Evolutionary conservation across 2,797 vertebrate genomes (phyloP).

Genomic region (Sternarchorhynchus goeldii): DNA sequence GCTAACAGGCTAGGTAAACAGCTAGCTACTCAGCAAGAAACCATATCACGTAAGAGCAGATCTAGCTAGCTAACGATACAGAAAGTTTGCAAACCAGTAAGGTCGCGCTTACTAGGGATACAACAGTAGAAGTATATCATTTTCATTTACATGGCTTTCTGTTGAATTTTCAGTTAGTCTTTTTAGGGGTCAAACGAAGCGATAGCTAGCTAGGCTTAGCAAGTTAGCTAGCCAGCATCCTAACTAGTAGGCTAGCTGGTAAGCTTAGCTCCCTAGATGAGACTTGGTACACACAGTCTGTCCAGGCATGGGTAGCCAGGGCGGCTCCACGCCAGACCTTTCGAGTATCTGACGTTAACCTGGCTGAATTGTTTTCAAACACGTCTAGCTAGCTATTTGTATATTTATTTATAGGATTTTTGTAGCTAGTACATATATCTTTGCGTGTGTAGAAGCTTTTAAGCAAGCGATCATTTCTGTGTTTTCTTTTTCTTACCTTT

Average conservation of each 20-base stretch:
- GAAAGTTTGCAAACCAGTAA: slow-evolving; percentile 41
- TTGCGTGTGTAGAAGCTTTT: no score
- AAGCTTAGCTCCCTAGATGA: not conserved
- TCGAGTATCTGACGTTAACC: not conserved
- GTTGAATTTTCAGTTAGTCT: not conserved
- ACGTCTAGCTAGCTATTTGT: no score
- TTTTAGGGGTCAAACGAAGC: slow-evolving; percentile 12
- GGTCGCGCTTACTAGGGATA: not conserved
- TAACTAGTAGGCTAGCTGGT: slow-evolving; percentile 6
- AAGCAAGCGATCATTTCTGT: no score
- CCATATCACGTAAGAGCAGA: slow-evolving; percentile 26
- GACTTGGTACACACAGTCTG: not conserved
- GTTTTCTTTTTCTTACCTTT: not conserved
- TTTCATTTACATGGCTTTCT: not conserved
- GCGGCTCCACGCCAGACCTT: not conserved
- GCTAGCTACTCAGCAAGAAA: slow-evolving; percentile 35
- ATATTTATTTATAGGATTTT: not conserved
- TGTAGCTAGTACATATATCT: not conserved
- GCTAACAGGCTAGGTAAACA: slow-evolving; percentile 42
- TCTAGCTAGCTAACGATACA: not conserved
- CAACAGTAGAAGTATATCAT: not conserved
- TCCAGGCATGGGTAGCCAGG: slow-evolving; percentile 25
- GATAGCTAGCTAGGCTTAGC: slow-evolving; percentile 13
- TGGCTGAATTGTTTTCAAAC: not conserved
- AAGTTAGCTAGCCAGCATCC: slow-evolving; percentile 20